Base-by-base conservation (phyloP, 2,888 invertebrate species). In the Melitaea athalia region DNA sequence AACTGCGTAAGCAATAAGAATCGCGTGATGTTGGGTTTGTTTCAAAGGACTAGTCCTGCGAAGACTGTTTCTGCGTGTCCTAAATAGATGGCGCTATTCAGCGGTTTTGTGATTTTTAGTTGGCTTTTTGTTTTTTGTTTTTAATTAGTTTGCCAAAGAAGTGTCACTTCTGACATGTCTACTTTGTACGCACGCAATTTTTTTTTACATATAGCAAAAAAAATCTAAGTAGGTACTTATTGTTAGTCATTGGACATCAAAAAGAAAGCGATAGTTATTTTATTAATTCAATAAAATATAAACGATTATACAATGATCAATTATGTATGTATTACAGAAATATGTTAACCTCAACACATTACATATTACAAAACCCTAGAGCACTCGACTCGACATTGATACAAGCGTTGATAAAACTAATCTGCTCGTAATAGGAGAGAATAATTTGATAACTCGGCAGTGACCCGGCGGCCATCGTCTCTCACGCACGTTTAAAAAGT, bases 381-480 rank as follows among this genome's bases (percentile, higher is more conserved):
- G 64, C 76, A 77, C 76, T 85, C 77, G 79, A 87, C n/a, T n/a
- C 82, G 81, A 83, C 78, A 77, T 75, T 81, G 85, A 88, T 89
- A 89, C 85, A 85, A 84, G 77, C 76, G 67, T 76, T 82, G 91
- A 91, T 91, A 91, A n/a, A 86, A 75, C 68, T 85, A 88, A 89
- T 88, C 87, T 82, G 71, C 74, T 75, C 72, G 78, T 85, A 84
- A 86, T 85, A 83, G 75, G 73, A 75, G 75, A 76, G 75, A 75
- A 79, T 76, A 78, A 77, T 77, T 76, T 81, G 83, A 85, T 86
- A 85, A 84, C 79, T 65, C 67, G 79, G 72, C 83, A 91, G 89
- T 91, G 82, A 86, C 84, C 83, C 63, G 70, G 66, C 75, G 74
- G 75, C 72, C 73, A 72, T 75, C 67, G 77, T 68, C 76, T 74